These are phyloP conservation scores for Drosophila bipectinata DNA, from an alignment of 1,140 invertebrate species.

Conservation along the genomic window DNA sequence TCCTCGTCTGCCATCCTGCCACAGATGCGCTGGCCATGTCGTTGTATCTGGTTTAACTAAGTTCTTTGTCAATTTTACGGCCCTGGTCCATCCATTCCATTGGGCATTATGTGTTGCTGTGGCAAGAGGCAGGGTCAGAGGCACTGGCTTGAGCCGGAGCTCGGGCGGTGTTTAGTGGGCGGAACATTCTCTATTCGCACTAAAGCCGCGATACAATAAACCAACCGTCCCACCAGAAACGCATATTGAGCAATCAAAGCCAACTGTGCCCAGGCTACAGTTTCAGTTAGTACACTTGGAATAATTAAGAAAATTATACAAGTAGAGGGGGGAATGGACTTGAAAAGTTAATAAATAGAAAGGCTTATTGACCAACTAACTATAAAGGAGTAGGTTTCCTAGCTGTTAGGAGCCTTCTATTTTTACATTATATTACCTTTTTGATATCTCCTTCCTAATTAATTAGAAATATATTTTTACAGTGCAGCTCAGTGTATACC, in stretches of 20 bases:
- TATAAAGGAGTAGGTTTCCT: too few species aligned
- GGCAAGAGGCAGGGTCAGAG: constrained; percentile 9
- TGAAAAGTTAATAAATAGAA: not conserved
- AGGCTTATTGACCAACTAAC: too few species aligned
- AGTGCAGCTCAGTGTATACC: constrained; percentile 1
- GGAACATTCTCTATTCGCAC: constrained; percentile 65
- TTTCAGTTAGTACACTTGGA: constrained; percentile 5
- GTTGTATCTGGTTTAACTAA: constrained; percentile 58
- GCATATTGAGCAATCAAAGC: constrained; percentile 80
- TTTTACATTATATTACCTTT: too few species aligned
- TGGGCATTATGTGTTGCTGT: constrained; percentile 53
- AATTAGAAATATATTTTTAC: not conserved
- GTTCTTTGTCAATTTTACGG: constrained; percentile 73
- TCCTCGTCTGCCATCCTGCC: not conserved
- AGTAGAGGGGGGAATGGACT: not conserved
- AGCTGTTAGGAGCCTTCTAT: too few species aligned
- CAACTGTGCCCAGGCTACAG: constrained; percentile 60
- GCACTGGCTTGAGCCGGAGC: not conserved
- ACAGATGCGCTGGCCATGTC: constrained; percentile 38
- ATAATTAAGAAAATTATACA: not conserved
- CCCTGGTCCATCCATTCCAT: constrained; percentile 27
- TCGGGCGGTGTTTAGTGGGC: not conserved
- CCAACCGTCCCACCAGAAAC: constrained; percentile 57
- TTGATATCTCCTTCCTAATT: not conserved
- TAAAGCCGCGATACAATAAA: constrained; percentile 71